Evolutionary conservation across 1,140 invertebrate species (phyloP).

Genomic region (Platorchestia sp.): DNA sequence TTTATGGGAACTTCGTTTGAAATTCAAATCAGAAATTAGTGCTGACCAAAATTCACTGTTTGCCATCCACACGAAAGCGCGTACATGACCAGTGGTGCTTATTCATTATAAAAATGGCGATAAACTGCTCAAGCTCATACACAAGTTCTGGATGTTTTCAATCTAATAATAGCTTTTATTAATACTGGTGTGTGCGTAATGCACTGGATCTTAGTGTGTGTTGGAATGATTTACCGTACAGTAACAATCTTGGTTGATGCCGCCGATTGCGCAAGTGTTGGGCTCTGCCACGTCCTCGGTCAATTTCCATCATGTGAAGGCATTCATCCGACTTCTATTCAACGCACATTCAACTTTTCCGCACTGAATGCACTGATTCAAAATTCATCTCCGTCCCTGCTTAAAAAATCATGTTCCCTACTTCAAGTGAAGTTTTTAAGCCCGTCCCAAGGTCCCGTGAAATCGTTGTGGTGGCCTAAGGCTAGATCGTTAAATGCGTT

Average conservation of each 20-base stretch:
- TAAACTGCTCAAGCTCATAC: not conserved
- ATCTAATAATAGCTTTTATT: not conserved
- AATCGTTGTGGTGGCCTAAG: constrained; percentile 19
- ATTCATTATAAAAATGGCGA: not conserved
- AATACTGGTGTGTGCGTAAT: not conserved
- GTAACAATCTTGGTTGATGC: not conserved
- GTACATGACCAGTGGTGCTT: not conserved
- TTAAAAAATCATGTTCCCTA: not conserved
- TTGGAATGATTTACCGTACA: not conserved
- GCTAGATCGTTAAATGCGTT: constrained; percentile 7
- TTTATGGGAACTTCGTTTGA: not conserved
- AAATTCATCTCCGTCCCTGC: not conserved
- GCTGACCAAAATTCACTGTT: not conserved
- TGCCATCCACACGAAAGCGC: too few species aligned
- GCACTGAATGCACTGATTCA: not conserved
- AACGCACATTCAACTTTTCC: not conserved
- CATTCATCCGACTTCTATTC: not conserved
- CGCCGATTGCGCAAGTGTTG: not conserved
- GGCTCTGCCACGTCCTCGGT: not conserved
- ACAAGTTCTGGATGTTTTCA: not conserved
- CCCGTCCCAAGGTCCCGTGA: not conserved
- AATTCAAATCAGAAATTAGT: not conserved
- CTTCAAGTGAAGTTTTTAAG: not conserved
- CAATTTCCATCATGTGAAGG: not conserved
- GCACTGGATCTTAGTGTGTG: not conserved